These are phyloP conservation scores for Coracias cyanogaster DNA, from an alignment of 2,797 vertebrate species.

Conservation along the genomic window DNA sequence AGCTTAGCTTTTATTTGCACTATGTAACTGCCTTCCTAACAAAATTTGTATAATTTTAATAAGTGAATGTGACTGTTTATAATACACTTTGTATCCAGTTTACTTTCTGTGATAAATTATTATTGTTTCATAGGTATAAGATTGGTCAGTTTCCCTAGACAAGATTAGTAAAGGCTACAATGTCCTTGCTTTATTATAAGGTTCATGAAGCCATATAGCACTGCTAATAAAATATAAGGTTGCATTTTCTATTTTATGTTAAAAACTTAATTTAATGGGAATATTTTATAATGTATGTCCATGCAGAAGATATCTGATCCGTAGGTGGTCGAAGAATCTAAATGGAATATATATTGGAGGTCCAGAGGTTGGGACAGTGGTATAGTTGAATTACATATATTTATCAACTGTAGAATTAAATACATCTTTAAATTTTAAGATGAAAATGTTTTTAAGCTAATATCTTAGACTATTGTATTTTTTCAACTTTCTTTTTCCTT, in stretches of 20 bases:
- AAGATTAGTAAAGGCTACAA: background rate
- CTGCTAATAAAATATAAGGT: background rate
- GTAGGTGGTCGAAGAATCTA: background rate
- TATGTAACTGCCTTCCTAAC: background rate
- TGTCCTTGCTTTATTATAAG: background rate
- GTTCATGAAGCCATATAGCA: background rate
- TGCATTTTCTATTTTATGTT: background rate
- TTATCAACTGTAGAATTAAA: background rate
- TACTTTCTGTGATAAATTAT: background rate
- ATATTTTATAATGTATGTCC: background rate
- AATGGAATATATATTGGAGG: background rate
- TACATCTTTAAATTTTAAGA: background rate
- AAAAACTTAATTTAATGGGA: background rate
- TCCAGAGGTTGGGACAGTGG: background rate
- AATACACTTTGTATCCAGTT: background rate
- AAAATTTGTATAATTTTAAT: background rate
- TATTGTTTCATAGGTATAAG: background rate
- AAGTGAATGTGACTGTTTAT: background rate
- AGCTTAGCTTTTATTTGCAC: background rate
- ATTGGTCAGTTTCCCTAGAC: background rate
- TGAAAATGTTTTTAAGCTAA: background rate
- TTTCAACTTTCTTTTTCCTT: background rate
- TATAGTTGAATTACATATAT: background rate
- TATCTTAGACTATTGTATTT: background rate
- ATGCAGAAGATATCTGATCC: background rate